A percentile compares a stretch with the other conserved stretches of the same genome.
phyloP scores from a whole-genome alignment of 2,888 invertebrate species.

The Plusia festucae region DNA sequence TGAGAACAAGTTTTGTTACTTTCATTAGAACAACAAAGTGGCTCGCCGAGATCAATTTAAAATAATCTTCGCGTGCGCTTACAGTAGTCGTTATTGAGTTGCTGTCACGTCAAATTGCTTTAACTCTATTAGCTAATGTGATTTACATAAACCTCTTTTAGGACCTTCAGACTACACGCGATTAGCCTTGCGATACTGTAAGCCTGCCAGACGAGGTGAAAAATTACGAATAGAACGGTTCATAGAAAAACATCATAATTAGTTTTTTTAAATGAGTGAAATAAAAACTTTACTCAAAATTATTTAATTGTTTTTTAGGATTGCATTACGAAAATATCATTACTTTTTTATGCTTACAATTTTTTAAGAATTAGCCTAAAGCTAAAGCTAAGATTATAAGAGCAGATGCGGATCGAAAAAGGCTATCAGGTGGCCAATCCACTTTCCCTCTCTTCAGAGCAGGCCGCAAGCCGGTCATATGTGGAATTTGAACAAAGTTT shows the following conservation, averaged over 20 bases:
- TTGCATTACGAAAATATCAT: not conserved
- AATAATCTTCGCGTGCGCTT: slow-evolving; percentile 59
- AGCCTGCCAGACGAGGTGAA: not conserved
- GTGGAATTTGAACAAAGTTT: slow-evolving; percentile 58
- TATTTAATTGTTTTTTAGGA: not conserved
- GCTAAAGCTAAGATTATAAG: slow-evolving; percentile 10
- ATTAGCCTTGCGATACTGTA: slow-evolving; percentile 4
- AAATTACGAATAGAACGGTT: not conserved
- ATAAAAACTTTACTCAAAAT: not conserved
- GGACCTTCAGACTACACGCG: not conserved
- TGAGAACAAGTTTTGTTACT: slow-evolving; percentile 61
- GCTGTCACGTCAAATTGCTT: slow-evolving; percentile 34
- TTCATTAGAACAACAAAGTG: slow-evolving; percentile 62
- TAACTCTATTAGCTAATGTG: slow-evolving; percentile 31
- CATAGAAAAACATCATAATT: not conserved
- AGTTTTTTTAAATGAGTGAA: not conserved
- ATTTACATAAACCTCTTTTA: slow-evolving; percentile 26
- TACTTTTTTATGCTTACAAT: not conserved
- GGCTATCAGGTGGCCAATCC: slow-evolving; percentile 65
- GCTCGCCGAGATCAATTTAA: slow-evolving; percentile 60
- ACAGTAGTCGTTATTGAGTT: slow-evolving; percentile 56
- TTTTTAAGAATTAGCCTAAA: slow-evolving; percentile 10
- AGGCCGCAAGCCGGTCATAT: slow-evolving; percentile 65
- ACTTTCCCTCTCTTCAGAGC: slow-evolving; percentile 78
- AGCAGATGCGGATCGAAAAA: slow-evolving; percentile 30